Evolutionary conservation across 1,140 invertebrate species (phyloP), one percentile per base, ranked within the genome.

Genomic region (Apis florea): DNA sequence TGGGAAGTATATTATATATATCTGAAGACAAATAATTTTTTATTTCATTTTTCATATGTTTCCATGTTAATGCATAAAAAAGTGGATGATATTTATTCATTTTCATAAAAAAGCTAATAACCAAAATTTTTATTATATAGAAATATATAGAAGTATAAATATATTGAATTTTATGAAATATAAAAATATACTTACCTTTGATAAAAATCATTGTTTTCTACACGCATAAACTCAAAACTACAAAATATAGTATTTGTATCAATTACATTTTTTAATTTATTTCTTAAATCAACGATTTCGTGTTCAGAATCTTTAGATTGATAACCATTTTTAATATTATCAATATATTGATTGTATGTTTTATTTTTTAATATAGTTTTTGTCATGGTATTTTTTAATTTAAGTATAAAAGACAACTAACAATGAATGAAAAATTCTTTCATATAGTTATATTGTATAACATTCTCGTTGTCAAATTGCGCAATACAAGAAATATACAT

Each of bases 1-100:
- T 47, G 8, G 89, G 84, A 31, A 91, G 85, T 53, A 51, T 47
- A 47, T 89, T 47, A 68, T 63, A 54, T 12, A 84, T 53, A 21
- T 88, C 59, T 21, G 90, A 77, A 13, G 86, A 75, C 4, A 78
- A 53, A 76, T 81, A 87, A n/a, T 81, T 26, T 40, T 68, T 40
- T 51, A 56, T 78, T 67, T 19, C 10, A 31, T 31, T 56, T 79
- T 84, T 67, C 1, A 49, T 63, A 58, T 91, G 90, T 40, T 40
- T 40, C 82, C 89, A 91, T 3, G 91, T 90, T 40, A 92, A 64
- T 1, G 90, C 69, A 49, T 91, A 91, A 83, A 92, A 92, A 15
- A 89, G 63, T 21, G 91, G 91, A 26, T n/a, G 75, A 79, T 77
- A 85, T 31, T 80, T 71, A 49, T 83, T 40, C 63, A 84, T 85